Conservation (phyloP, 2,888 invertebrate genomes). For the Cerastis rubricosa region DNA sequence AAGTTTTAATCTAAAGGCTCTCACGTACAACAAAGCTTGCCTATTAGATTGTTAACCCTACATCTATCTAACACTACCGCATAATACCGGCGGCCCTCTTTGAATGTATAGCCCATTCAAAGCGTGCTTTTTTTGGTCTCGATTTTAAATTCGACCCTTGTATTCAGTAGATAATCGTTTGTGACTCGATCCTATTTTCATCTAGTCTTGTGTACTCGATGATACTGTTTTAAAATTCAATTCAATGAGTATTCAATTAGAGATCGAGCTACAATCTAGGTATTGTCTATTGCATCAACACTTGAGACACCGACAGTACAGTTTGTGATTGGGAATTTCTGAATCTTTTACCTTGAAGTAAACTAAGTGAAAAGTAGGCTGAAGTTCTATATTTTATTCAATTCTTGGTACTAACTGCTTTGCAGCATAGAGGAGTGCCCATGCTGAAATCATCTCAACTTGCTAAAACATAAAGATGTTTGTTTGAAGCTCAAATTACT, state of each 20-base stretch:
- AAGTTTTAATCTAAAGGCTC: conserved; percentile 28
- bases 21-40: conserved; percentile 9
- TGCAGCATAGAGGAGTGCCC: too few species aligned
- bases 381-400: too few species aligned
- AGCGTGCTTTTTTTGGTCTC: conserved; percentile 2
- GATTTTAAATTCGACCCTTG: conserved; percentile 29
- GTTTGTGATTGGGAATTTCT: conserved; percentile 19
- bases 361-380: neutral
- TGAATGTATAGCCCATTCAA: conserved; percentile 23
- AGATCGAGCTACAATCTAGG: conserved; percentile 42
- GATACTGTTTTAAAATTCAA: conserved; percentile 67
- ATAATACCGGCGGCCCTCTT: neutral
- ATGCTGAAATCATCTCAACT: too few species aligned
- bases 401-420: too few species aligned
- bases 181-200: conserved; percentile 29
- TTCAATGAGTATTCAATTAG: too few species aligned
- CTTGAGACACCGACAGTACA: conserved; percentile 37
- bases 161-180: conserved; percentile 28
- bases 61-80: neutral
- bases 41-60: neutral
- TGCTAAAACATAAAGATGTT: too few species aligned
- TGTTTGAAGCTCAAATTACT: too few species aligned
- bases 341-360: neutral
- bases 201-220: conserved; percentile 54
- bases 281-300: conserved; percentile 37